These are phyloP conservation scores for Boulengerochromis microlepis DNA, from an alignment of 2,113 vertebrate genomes.

Conservation along the genomic window DNA sequence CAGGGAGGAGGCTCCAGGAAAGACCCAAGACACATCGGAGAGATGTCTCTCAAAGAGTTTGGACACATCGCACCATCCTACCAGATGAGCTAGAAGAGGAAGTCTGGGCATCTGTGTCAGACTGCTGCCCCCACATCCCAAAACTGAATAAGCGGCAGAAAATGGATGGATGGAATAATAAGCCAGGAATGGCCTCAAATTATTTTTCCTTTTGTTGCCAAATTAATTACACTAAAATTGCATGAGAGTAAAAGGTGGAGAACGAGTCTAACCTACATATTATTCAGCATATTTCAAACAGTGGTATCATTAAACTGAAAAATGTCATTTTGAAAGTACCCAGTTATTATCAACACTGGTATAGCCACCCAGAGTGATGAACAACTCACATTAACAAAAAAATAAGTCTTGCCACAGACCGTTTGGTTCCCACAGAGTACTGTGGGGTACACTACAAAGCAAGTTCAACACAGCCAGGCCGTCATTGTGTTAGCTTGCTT, in stretches of 20 bases:
- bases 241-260: background rate
- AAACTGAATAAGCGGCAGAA: accelerated
- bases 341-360: background rate
- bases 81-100: background rate
- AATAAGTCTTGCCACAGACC: accelerated
- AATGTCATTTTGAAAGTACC: background rate
- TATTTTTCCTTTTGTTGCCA: background rate
- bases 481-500: accelerated
- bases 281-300: background rate
- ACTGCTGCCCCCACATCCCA: background rate
- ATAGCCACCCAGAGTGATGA: background rate
- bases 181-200: accelerated
- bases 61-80: background rate
- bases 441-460: background rate
- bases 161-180: background rate
- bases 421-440: accelerated
- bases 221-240: background rate
- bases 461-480: background rate
- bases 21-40: accelerated
- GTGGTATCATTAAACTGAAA: accelerated
- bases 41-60: background rate
- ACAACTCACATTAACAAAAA: accelerated
- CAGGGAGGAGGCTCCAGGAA: background rate
- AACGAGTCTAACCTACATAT: background rate
- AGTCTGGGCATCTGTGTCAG: background rate